Percentiles rank a stretch among this genome's conserved stretches.
Evolutionary conservation across 2,888 invertebrate genomes (phyloP).

Genomic region (Copidosoma aretas): DNA sequence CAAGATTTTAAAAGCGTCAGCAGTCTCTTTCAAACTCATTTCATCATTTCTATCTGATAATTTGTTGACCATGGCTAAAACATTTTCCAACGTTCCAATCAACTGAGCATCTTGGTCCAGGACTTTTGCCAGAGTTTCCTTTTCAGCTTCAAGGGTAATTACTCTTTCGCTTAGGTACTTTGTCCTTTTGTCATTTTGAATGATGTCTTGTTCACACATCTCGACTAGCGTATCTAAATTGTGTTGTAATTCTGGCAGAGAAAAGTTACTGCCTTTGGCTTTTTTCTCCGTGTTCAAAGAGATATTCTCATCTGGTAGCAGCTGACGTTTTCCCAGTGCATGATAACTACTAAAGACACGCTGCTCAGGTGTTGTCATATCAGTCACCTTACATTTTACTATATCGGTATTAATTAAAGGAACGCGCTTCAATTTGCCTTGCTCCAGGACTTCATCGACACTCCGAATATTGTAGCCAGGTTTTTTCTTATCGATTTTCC

Average conservation of each 20-base stretch:
- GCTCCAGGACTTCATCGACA: slow-evolving; percentile 88
- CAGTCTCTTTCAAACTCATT: slow-evolving; percentile 68
- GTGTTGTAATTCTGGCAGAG: slow-evolving; percentile 88
- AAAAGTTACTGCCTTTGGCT: slow-evolving; percentile 71
- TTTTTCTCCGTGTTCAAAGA: slow-evolving; percentile 66
- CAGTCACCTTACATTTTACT: slow-evolving; percentile 94
- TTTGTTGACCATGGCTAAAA: slow-evolving; percentile 73
- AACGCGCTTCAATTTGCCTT: slow-evolving; percentile 71
- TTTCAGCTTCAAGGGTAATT: slow-evolving; percentile 80
- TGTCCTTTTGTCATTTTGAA: slow-evolving; percentile 80
- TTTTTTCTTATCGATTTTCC: slow-evolving; percentile 66
- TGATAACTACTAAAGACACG: slow-evolving; percentile 92
- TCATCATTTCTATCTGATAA: slow-evolving; percentile 65
- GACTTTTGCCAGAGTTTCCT: slow-evolving; percentile 72
- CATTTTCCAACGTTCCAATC: slow-evolving; percentile 74
- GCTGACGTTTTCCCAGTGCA: slow-evolving; percentile 78
- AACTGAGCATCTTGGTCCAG: slow-evolving; percentile 76
- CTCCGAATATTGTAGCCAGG: slow-evolving; percentile 83
- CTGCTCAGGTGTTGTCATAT: slow-evolving; percentile 97
- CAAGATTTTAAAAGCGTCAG: slow-evolving; percentile 66
- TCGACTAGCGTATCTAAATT: slow-evolving; percentile 91
- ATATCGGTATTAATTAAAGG: slow-evolving; percentile 66
- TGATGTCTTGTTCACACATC: slow-evolving; percentile 94
- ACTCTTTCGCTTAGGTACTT: slow-evolving; percentile 81
- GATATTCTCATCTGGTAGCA: slow-evolving; percentile 65